These are phyloP conservation scores for Turritopsis dohrnii DNA, from an alignment of 30 jellyfish, hydroid and myxozoan species.

Conservation along the genomic window DNA sequence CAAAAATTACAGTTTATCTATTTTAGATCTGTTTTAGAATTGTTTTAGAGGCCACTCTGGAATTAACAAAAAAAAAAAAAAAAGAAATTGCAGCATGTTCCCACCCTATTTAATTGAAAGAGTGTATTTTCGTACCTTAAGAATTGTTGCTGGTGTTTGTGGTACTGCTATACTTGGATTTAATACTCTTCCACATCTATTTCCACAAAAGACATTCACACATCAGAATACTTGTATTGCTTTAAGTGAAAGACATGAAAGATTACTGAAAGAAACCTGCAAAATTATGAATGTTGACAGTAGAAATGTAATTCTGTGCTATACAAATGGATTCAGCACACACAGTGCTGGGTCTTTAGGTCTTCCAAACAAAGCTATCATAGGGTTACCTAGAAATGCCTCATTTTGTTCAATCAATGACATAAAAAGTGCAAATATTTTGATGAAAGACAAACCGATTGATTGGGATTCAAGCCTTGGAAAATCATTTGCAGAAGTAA, in stretches of 20 bases:
- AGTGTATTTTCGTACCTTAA: neutral
- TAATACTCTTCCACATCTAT: slow-evolving; percentile 62
- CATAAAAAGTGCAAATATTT: slow-evolving; percentile 31
- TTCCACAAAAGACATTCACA: slow-evolving; percentile 40
- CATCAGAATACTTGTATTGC: slow-evolving; percentile 20
- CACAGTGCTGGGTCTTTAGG: slow-evolving; percentile 68
- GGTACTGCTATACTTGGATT: slow-evolving; percentile 44
- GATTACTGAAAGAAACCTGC: slow-evolving; percentile 46
- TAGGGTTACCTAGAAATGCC: slow-evolving; percentile 67
- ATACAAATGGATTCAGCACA: slow-evolving; percentile 51
- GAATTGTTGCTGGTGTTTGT: slow-evolving; percentile 47
- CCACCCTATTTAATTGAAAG: neutral
- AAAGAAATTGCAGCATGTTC: neutral
- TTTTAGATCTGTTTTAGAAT: no score
- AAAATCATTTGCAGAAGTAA: slow-evolving; percentile 41
- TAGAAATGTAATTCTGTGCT: slow-evolving; percentile 19
- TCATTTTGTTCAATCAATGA: slow-evolving; percentile 25
- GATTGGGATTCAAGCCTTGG: slow-evolving; percentile 61
- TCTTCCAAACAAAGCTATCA: slow-evolving; percentile 64
- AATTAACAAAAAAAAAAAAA: no score
- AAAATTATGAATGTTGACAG: slow-evolving; percentile 43
- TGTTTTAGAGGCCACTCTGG: no score
- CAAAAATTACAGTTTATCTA: no score
- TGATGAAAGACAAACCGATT: slow-evolving; percentile 35
- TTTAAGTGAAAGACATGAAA: slow-evolving; percentile 26